Base-by-base conservation (phyloP, 2,797 vertebrate genomes). In the Chiroxiphia lanceolata region DNA sequence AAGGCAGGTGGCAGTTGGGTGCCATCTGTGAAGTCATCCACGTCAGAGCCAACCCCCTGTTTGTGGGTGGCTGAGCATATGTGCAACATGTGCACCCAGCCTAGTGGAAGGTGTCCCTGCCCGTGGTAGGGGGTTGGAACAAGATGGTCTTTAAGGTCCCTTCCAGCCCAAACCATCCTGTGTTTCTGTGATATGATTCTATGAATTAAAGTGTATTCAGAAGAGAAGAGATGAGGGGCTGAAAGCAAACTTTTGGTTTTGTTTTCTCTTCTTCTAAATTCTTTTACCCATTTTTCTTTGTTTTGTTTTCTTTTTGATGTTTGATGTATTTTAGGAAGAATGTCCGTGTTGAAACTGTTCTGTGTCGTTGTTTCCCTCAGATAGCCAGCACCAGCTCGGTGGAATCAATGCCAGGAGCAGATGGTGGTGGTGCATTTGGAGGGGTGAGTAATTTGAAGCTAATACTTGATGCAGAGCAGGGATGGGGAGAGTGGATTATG, bases 361-460 rank as follows among this genome's bases (percentile, higher is more conserved):
- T 65, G 27, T 92, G 44, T 91, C 26, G 0, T 76, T 94, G 42
- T 72, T 84, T 64, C 93, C 50, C 91, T 47, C 94, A 98, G 98
- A 93, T 95, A 69, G 82, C 51, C 16, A 97, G 87, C 31, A 70
- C 95, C 79, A 97, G 94, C 79, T 96, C 95, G 0, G 86, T 94
- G 70, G 98, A 98, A 36, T 94, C 96, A 3, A 78, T 87, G 21
- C 95, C 90, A 61, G 97, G 88, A 77, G 69, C 96, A 18, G 97
- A 98, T 44, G 61, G 95, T 15, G 74, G 95, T 84, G 87, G 89
- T 82, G 80, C 70, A 4, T 50, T 95, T 34, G 79, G 96, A 86
- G 98, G 95, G 96, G 98, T 98, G 90, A 98, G 98, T 96, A 72
- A 79, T 44, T 33, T 22, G 38, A 63, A 74, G 57, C 71, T 67